These are phyloP conservation scores for Gouania willdenowi DNA, from an alignment of 2,797 vertebrate genomes.

Conservation along the genomic window DNA sequence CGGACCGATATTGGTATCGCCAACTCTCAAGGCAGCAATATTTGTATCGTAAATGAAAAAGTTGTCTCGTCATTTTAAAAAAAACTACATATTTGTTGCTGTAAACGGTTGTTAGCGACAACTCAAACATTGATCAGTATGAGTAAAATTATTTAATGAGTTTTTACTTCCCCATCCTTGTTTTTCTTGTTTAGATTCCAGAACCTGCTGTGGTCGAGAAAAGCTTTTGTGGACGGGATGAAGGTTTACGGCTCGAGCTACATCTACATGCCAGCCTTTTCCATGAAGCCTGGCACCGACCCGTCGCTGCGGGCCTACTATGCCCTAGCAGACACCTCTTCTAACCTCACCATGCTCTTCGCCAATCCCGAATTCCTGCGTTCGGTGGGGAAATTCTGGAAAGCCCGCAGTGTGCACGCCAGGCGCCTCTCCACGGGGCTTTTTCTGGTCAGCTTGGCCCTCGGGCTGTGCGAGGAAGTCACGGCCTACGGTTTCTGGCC, in stretches of 20 bases:
- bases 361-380: conserved; percentile 93
- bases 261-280: conserved; percentile 97
- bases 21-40: too few species aligned
- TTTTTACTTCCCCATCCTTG: too few species aligned
- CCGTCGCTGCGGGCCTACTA: conserved; percentile 88
- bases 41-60: too few species aligned
- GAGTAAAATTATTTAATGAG: too few species aligned
- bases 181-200: conserved; percentile 78
- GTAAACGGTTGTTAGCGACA: too few species aligned
- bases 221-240: conserved; percentile 88
- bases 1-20: too few species aligned
- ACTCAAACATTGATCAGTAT: too few species aligned
- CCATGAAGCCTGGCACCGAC: conserved; percentile 90
- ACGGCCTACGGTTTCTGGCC: conserved; percentile 96
- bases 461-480: conserved; percentile 93
- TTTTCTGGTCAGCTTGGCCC: conserved; percentile 89
- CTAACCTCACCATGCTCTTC: conserved; percentile 89
- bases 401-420: conserved; percentile 84
- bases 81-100: too few species aligned
- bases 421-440: conserved; percentile 92
- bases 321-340: conserved; percentile 82
- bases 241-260: conserved; percentile 90
- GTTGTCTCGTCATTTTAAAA: too few species aligned
- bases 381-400: conserved; percentile 93
- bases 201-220: conserved; percentile 93